These are phyloP conservation scores for Hemibagrus guttatus DNA, from an alignment of 2,797 vertebrate species.

Conservation along the genomic window DNA sequence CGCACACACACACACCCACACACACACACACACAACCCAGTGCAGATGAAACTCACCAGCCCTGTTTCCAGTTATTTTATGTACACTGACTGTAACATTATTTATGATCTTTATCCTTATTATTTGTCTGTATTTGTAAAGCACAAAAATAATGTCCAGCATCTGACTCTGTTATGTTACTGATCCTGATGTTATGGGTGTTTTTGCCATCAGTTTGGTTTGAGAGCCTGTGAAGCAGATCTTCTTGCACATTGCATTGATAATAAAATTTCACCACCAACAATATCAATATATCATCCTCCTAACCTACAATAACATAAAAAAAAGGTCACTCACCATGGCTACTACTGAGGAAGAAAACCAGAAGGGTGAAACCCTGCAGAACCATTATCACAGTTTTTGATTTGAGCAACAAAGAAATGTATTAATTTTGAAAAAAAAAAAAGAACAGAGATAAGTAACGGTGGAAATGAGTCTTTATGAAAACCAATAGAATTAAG, in stretches of 20 bases:
- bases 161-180: constrained; percentile 10
- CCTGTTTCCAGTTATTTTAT: not conserved
- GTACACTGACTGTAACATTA: constrained; percentile 24
- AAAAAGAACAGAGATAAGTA: not conserved
- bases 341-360: not conserved
- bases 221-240: constrained; percentile 15
- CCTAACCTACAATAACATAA: not conserved
- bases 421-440: no score
- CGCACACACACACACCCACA: not conserved
- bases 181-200: constrained; percentile 29
- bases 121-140: not conserved
- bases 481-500: not conserved
- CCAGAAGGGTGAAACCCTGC: not conserved
- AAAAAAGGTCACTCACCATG: constrained; percentile 4
- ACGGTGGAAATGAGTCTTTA: not conserved
- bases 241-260: not conserved
- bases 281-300: no score
- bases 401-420: no score
- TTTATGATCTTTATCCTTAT: constrained; percentile 3
- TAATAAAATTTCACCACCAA: accelerated
- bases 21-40: not conserved
- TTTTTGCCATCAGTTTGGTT: not conserved
- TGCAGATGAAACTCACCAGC: not conserved
- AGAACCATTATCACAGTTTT: not conserved
- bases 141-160: constrained; percentile 47